These are phyloP conservation scores for Limosa lapponica DNA, from an alignment of 2,797 vertebrate genomes.

Conservation along the genomic window DNA sequence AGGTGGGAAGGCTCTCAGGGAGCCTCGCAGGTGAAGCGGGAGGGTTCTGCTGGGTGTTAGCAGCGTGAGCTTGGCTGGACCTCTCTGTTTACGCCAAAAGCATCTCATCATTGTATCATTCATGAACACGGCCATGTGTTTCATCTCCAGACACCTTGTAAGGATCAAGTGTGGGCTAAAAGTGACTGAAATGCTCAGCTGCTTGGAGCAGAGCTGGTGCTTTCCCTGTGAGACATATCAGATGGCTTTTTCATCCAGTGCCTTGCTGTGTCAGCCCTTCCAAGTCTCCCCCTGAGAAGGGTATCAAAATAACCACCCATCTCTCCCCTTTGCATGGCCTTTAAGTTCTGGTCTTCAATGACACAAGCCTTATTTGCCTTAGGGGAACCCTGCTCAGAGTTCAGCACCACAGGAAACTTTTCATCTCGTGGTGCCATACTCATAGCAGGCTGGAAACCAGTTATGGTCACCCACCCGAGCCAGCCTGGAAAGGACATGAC, in stretches of 20 bases:
- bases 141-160: neutral
- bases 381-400: rapidly evolving
- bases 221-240: neutral
- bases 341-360: neutral
- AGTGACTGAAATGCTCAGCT: neutral
- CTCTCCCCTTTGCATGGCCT: neutral
- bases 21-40: rapidly evolving
- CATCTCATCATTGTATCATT: neutral
- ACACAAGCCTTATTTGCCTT: neutral
- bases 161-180: neutral
- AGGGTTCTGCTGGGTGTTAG: neutral
- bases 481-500: neutral
- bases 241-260: neutral
- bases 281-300: neutral
- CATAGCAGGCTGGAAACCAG: rapidly evolving
- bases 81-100: neutral
- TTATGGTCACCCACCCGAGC: rapidly evolving
- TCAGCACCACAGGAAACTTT: rapidly evolving
- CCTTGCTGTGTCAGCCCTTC: neutral
- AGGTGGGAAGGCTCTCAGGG: rapidly evolving
- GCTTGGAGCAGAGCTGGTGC: neutral
- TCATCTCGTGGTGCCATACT: rapidly evolving
- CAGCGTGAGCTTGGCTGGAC: neutral
- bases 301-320: neutral
- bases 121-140: rapidly evolving